Evolutionary conservation across 2,113 vertebrate species (phyloP), one percentile per base, ranked within the genome.

Genomic region (Marcusenius ussheri): DNA sequence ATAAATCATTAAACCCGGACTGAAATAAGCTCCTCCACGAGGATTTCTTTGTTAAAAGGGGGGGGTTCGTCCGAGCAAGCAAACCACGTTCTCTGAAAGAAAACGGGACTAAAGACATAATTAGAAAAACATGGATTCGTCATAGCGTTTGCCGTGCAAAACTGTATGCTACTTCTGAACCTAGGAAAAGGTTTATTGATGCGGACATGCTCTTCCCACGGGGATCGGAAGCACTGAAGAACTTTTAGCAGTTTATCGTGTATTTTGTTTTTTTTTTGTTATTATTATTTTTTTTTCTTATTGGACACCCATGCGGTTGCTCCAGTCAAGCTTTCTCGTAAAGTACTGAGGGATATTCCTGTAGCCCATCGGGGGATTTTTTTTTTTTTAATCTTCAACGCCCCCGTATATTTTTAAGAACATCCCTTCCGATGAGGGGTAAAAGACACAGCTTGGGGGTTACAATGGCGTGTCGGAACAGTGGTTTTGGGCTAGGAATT

Each of bases 381-480:
- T 90, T 91, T 80, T 93, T 94, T 94, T 92, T 93, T 90, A 93
- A 19, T 88, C 17, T 39, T 42, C 74, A 92, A 89, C 86, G 77
- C 85, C 39, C 46, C 70, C 74, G 83, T 87, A 53, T 90, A 77
- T 90, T 92, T 62, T 35, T 51, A 70, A 91, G 91, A 91, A 90
- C 90, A 27, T 91, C 80, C 83, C 91, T 89, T 87, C 89, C 84
- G 87, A 95, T 95, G 95, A 93, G 94, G 92, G 90, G 87, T 35
- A 90, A 92, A 35, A 88, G 91, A 92, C 89, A 93, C 91, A 92
- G 93, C 47, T 92, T 93, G 90, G 92, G 94, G 93, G 90, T 93
- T 90, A 95, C 95, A 86, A 96, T 96, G 96, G 95, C 94, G 93
- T 93, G 93, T 92, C 92, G 92, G 89, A 89, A 95, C 90, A 92